phyloP scores from a whole-genome alignment of 2,888 invertebrate species.

The Drosophila mercatorum region DNA sequence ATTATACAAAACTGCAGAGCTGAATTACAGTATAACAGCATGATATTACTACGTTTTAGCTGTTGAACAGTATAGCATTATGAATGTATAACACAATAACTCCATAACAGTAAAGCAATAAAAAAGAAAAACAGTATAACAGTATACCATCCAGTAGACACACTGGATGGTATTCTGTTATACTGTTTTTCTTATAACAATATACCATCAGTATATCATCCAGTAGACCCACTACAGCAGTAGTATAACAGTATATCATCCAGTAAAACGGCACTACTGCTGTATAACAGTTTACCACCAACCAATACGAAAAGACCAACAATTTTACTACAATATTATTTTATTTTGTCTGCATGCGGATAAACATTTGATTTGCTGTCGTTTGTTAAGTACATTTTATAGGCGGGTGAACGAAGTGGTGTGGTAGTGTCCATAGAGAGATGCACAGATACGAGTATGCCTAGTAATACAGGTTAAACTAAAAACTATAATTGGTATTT shows the following conservation, averaged over 20 bases:
- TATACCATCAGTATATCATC: no score
- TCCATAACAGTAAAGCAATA: no score
- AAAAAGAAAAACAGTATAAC: no score
- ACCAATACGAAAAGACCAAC: not conserved
- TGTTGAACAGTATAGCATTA: no score
- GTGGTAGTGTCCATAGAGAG: conserved; percentile 33
- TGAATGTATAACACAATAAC: not conserved
- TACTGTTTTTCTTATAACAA: no score
- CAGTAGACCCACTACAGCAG: not conserved
- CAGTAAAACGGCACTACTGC: not conserved
- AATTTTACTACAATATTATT: conserved; percentile 46
- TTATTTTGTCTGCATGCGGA: conserved; percentile 56
- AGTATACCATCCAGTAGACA: not conserved
- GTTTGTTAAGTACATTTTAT: conserved; percentile 67
- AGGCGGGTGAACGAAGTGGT: conserved; percentile 45
- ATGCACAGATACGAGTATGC: conserved; percentile 56
- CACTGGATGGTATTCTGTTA: no score
- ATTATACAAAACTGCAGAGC: no score
- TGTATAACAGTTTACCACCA: not conserved
- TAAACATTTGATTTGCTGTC: conserved; percentile 50
- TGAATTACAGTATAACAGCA: not conserved
- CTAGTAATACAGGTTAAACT: conserved; percentile 63
- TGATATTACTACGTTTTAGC: no score
- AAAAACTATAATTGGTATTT: conserved; percentile 70
- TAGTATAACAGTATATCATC: not conserved